Evolutionary conservation across 2,797 vertebrate genomes (phyloP).

Genomic region (Nyctalus aviator): DNA sequence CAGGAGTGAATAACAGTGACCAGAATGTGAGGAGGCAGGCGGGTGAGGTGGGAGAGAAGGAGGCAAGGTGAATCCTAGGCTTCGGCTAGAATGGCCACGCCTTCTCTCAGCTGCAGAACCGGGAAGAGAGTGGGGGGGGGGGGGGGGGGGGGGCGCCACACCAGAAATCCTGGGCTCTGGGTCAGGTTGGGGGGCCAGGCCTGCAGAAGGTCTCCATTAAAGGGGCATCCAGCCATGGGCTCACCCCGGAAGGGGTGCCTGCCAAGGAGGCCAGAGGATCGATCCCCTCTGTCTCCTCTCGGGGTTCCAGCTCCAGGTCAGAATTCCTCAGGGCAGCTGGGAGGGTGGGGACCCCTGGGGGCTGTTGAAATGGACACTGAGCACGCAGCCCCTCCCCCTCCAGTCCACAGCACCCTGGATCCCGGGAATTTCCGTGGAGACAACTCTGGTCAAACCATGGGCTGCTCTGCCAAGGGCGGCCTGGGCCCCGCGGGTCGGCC

Average conservation of each 20-base stretch:
- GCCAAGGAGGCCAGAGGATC: not conserved
- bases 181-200: not conserved
- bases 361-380: not conserved
- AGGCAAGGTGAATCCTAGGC: not conserved
- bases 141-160: too few species aligned
- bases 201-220: conserved; percentile 12
- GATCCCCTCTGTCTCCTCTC: not conserved
- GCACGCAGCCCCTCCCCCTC: not conserved
- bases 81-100: not conserved
- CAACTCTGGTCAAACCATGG: not conserved
- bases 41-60: not conserved
- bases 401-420: not conserved
- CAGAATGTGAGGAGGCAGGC: not conserved
- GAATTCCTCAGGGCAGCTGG: not conserved
- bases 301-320: not conserved
- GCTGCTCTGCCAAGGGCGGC: not conserved
- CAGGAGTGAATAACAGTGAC: not conserved
- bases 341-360: not conserved
- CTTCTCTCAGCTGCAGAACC: not conserved
- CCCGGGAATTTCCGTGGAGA: not conserved
- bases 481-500: not conserved
- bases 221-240: not conserved
- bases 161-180: not conserved
- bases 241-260: not conserved
- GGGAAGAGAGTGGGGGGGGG: too few species aligned